Evolutionary conservation across 1,140 invertebrate genomes (phyloP), one percentile per base, ranked within the genome.

Genomic region (Triops cancriformis): DNA sequence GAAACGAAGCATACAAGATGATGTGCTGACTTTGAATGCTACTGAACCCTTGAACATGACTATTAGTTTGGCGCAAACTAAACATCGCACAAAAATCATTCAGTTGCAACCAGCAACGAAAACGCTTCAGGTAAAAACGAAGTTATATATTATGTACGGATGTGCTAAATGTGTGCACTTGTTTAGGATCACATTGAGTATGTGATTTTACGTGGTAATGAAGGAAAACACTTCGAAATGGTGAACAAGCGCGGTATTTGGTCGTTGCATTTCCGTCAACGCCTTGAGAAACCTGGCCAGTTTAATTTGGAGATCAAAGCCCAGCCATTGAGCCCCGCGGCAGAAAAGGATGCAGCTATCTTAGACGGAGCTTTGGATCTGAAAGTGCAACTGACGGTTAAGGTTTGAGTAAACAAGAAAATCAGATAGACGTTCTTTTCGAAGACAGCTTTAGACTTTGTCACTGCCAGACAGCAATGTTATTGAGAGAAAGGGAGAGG

Each of bases 141-240:
- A n/a, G n/a, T n/a, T n/a, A n/a, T n/a, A n/a, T n/a, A n/a, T n/a
- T n/a, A n/a, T n/a, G n/a, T n/a, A n/a, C n/a, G n/a, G n/a, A n/a
- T n/a, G n/a, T 73, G 10, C 41, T 76, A 51, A 26, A 64, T 28
- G 74, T 51, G 41, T 72, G 9, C 2, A 26, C 42, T 75, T n/a
- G 12, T 72, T 78, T 84, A 86, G 84, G 86, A 88, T 76, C 88
- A 89, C 76, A 88, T 91, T 80, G 85, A 87, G 41, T 93, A 93
- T 82, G 84, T 82, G 45, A 91, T 93, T 45, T 84, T 86, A 0
- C 85, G 85, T 73, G 90, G 91, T 64, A 91, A 92, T 82, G 88
- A 91, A 76, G 83, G 86, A 1, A 86, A 87, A n/a, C 84, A 88
- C 28, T 92, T 93, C 81, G 87, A 90, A 79, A 86, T 93, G 80